These are phyloP conservation scores for Schizopygopsis malacanthus DNA, from an alignment of 2,797 vertebrate genomes.

Conservation along the genomic window DNA sequence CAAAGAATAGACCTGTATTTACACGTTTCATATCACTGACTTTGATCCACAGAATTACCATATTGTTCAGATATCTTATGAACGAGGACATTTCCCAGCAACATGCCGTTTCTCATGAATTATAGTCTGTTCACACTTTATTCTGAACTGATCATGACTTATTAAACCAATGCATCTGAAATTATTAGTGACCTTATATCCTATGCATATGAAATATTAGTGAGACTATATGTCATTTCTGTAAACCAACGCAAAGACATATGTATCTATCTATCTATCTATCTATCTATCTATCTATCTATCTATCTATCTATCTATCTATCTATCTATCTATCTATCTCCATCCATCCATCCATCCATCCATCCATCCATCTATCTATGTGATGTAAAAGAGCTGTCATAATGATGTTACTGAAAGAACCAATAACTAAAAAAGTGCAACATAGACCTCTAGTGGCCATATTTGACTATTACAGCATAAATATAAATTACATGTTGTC, in stretches of 20 bases:
- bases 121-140: neutral
- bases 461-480: neutral
- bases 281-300: too few relatives aligned
- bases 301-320: too few relatives aligned
- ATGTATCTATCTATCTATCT: too few relatives aligned
- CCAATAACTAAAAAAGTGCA: neutral
- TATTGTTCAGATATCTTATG: neutral
- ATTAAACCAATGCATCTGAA: too few relatives aligned
- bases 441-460: conserved; percentile 41
- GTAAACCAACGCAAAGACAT: too few relatives aligned
- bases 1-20: neutral
- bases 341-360: too few relatives aligned
- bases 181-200: too few relatives aligned
- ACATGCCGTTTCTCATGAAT: neutral
- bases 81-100: neutral
- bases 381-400: neutral
- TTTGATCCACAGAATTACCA: neutral
- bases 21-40: neutral
- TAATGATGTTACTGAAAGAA: neutral
- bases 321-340: too few relatives aligned
- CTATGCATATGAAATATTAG: too few relatives aligned
- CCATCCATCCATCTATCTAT: too few relatives aligned
- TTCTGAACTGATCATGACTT: neutral
- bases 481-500: neutral
- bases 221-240: too few relatives aligned